Evolutionary conservation across 2,797 vertebrate species (phyloP), one percentile per base, ranked within the genome.

Genomic region (Periparus ater): DNA sequence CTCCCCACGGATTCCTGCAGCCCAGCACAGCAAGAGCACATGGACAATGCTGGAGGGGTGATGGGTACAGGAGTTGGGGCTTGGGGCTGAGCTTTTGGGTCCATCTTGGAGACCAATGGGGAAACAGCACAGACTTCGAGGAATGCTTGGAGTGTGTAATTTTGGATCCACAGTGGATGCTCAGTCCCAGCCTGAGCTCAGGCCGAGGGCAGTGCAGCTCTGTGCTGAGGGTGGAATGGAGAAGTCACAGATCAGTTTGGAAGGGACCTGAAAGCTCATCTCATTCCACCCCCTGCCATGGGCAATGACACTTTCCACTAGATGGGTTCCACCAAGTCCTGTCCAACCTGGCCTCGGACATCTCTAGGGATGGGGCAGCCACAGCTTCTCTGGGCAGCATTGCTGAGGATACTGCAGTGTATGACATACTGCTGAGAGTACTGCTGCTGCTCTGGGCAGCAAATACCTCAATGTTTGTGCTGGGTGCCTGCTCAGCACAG

Each of bases 21-120:
- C 38, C 38, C 38, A 34, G 26, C 36, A 13, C 5, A 2, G 3
- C 1, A 1, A 6, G 7, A 15, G 9, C 8, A 0, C 0, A 1
- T 3, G 27, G 26, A 6, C 1, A 2, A 9, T 32, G n/a, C 48
- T 1, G 2, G 48, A 14, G 7, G 10, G 22, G 10, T 7, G 15
- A 25, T 55, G 63, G 50, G 26, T 38, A 12, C 0, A 19, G 54
- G 15, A 38, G 8, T 1, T 9, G 70, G 1, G 55, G 9, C 1
- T 8, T 25, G 29, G 4, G 18, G 10, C 2, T 4, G 51, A 48
- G 51, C 30, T 34, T 19, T 13, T 13, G 32, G 13, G 11, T 14
- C 14, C 1, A 1, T 30, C 20, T 32, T 27, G 38, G 32, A n/a
- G 65, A 32, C 14, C 9, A 8, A 4, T 0, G 0, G 0, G 17